Conservation (phyloP, 2,113 vertebrate genomes). For the Chrysemys picta region DNA sequence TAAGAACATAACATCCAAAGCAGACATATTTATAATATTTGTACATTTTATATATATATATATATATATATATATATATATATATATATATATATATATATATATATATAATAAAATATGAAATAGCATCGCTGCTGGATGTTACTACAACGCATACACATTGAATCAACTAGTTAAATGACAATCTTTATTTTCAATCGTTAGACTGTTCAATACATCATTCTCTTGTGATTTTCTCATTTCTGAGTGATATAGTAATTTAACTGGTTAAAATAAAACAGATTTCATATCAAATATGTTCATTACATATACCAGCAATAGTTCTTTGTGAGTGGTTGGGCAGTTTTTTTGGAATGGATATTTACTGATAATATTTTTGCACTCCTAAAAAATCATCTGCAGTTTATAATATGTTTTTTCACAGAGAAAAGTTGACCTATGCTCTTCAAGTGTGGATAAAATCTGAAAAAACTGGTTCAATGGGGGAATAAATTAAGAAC, state of each 20-base stretch:
- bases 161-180: background rate
- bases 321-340: background rate
- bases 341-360: rapidly evolving
- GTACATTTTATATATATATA: no score
- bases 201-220: background rate
- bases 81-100: no score
- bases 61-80: no score
- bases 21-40: background rate
- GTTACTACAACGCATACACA: background rate
- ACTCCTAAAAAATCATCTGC: background rate
- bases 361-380: background rate
- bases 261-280: background rate
- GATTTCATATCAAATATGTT: background rate
- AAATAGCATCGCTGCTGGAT: background rate
- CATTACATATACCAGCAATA: background rate
- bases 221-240: background rate
- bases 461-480: background rate
- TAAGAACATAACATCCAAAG: background rate
- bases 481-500: background rate
- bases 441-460: background rate
- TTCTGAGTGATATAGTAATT: background rate
- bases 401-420: rapidly evolving
- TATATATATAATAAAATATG: no score
- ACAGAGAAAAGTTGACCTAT: background rate
- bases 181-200: background rate